These are phyloP conservation scores for Rhynchotus rufescens DNA, from an alignment of 2,797 vertebrate species.

Conservation along the genomic window DNA sequence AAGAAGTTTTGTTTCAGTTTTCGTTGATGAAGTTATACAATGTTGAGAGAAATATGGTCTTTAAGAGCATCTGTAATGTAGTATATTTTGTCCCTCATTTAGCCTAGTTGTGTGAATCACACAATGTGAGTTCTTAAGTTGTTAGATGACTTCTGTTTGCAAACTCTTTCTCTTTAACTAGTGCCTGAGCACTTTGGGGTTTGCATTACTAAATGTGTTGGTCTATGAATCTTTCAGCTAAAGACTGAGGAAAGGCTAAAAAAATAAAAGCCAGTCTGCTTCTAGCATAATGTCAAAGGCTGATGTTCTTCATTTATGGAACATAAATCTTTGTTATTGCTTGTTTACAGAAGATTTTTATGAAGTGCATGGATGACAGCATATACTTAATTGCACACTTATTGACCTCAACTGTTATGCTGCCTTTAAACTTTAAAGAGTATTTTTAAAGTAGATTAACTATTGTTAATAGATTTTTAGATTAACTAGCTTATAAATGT, in stretches of 20 bases:
- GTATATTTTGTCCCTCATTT: not conserved
- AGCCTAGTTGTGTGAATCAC: not conserved
- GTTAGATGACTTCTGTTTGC: not conserved
- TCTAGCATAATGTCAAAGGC: not conserved
- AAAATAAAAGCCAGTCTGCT: not conserved
- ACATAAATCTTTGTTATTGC: not conserved
- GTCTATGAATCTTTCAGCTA: not conserved
- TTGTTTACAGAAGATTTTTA: not conserved
- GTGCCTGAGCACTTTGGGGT: not conserved
- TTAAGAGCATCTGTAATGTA: not conserved
- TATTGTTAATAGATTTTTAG: not conserved
- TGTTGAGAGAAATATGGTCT: not conserved
- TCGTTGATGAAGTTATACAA: not conserved
- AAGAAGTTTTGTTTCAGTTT: not conserved
- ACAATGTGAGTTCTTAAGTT: not conserved
- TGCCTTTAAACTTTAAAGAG: not conserved
- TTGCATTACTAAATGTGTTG: not conserved
- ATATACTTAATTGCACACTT: not conserved
- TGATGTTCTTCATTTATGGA: not conserved
- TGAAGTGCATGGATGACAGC: not conserved
- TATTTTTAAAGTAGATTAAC: not conserved
- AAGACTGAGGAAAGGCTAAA: not conserved
- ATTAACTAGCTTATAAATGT: not conserved
- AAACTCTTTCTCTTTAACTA: not conserved
- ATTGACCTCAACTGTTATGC: not conserved